Evolutionary conservation across 2,888 invertebrate genomes (phyloP).

Genomic region (Drosophila gaucha): DNA sequence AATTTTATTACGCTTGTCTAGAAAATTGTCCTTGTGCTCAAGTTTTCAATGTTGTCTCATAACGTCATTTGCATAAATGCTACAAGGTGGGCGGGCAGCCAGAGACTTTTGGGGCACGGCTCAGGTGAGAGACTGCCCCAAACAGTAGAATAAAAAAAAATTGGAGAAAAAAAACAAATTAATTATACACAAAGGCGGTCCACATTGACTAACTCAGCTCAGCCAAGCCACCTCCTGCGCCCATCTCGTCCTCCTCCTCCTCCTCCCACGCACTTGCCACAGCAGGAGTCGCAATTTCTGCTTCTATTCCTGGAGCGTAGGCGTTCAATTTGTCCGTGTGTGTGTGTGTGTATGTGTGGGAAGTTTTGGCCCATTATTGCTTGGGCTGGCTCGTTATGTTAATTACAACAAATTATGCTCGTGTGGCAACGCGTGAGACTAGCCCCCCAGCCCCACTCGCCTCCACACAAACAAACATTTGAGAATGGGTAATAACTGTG

Average conservation of each 20-base stretch:
- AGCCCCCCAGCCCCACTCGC: background rate
- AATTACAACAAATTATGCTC: constrained; percentile 81
- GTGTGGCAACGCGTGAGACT: constrained; percentile 62
- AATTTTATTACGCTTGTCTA: constrained; percentile 23
- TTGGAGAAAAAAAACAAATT: constrained; percentile 55
- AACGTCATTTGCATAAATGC: constrained; percentile 75
- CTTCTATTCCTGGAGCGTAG: constrained; percentile 30
- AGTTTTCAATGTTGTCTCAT: constrained; percentile 52
- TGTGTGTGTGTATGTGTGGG: constrained; percentile 20
- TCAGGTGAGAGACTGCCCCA: constrained; percentile 7
- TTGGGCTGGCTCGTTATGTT: constrained; percentile 75
- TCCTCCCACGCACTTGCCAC: constrained; percentile 6
- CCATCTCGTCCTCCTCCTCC: background rate
- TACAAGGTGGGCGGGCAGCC: constrained; percentile 47
- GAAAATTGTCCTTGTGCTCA: constrained; percentile 38
- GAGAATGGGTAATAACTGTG: constrained; percentile 21
- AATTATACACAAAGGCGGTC: constrained; percentile 66
- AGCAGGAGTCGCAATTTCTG: constrained; percentile 58
- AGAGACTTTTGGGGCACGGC: too few species aligned
- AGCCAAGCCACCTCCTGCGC: background rate
- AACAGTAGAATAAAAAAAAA: constrained; percentile 14
- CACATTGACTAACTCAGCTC: constrained; percentile 31
- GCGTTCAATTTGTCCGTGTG: constrained; percentile 35
- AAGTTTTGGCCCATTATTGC: constrained; percentile 69
- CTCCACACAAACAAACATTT: background rate